Base-by-base conservation (phyloP, 1,140 invertebrate genomes). In the Drusus annulatus region DNA sequence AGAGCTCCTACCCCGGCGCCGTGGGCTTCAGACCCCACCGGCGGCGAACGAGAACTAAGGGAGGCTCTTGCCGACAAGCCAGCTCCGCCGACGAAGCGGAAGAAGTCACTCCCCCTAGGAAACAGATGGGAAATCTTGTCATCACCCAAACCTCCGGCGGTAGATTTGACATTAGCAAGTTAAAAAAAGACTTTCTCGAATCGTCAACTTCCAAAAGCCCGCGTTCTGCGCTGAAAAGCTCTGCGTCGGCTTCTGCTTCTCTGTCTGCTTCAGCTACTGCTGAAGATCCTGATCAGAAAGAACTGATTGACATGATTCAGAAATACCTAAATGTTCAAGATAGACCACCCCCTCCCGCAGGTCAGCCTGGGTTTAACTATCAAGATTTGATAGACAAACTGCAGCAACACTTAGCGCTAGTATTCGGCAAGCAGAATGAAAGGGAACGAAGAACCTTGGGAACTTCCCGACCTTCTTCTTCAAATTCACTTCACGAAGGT, bases 1-100 rank as follows among this genome's bases (percentile, higher is more conserved):
- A 96, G 85, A 92, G 93, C 19, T 95, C 94, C 0, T 95, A 95
- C 86, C 95, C 93, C 0, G 94, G 94, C 0, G 94, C 91, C 51
- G 85, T 94, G 23, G 89, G 87, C 0, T 91, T 92, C 71, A 87
- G 90, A 2, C 89, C 90, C 2, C 91, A 91, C 74, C 88, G 91
- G 56, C 91, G 91, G 50, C 89, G 91, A 63, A 88, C 90, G 17
- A 85, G 91, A 31, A 85, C 87, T 10, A 93, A 93, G 81, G 92
- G 93, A 4, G 94, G 91, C 25, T 94, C 92, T 80, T 93, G 91
- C 79, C 86, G 93, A 25, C 93, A 93, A 54, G 89, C 91, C 0
- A 91, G 91, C 63, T 92, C 92, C 0, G 92, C 92, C 0, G 93
- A 94, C 80, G 93, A 94, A 78, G 91, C 90, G 1, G 91, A 92